Conservation (phyloP, 2,888 invertebrate species). For the Tridacna crocea region DNA sequence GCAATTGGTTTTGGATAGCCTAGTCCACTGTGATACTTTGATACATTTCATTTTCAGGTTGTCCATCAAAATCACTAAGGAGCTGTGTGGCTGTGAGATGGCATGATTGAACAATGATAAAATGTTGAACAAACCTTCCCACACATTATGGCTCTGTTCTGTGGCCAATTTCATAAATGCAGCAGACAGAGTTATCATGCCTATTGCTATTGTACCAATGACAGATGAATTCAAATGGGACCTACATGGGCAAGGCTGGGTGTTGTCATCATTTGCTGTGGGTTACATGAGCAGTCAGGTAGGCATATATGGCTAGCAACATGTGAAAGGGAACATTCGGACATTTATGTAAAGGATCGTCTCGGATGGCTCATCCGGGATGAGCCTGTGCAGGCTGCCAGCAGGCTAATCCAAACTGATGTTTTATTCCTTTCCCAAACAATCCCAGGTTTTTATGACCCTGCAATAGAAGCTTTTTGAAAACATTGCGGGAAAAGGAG, state of each 20-base stretch:
- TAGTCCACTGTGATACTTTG: neutral
- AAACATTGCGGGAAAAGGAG: no score
- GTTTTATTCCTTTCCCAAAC: no score
- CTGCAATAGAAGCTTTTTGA: no score
- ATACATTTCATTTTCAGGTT: neutral
- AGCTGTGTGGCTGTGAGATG: neutral
- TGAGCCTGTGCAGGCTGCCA: no score
- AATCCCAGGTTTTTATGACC: no score
- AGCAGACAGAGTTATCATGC: constrained; percentile 91
- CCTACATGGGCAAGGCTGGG: constrained; percentile 90
- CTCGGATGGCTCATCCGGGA: no score
- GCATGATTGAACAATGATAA: constrained; percentile 12
- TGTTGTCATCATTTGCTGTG: constrained; percentile 90
- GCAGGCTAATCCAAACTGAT: no score
- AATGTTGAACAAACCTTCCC: constrained; percentile 81
- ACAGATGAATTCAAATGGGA: constrained; percentile 89
- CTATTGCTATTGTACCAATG: constrained; percentile 91
- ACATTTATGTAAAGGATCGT: no score
- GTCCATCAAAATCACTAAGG: neutral
- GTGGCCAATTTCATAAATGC: constrained; percentile 91
- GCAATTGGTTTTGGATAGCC: no score
- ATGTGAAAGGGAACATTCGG: neutral
- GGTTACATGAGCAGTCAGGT: constrained; percentile 92
- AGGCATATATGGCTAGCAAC: constrained; percentile 45
- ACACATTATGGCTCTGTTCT: constrained; percentile 88